These are phyloP conservation scores for Otus scops DNA, from an alignment of 2,797 vertebrate genomes.

Conservation along the genomic window DNA sequence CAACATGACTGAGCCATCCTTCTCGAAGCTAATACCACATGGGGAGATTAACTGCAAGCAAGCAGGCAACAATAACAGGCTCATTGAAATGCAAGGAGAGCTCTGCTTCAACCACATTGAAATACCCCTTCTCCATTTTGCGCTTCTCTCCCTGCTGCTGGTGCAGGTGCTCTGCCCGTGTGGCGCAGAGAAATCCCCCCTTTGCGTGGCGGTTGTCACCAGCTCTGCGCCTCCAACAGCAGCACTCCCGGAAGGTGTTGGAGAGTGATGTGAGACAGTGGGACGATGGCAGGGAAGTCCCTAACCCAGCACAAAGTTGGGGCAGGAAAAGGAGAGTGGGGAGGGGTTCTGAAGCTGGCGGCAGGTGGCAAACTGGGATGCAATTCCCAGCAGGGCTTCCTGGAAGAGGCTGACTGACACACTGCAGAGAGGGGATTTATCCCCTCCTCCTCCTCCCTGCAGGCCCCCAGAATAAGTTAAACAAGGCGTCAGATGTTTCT, in stretches of 20 bases:
- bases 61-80: neutral
- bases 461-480: conserved; percentile 16
- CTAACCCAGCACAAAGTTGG: neutral
- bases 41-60: neutral
- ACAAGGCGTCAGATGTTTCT: conserved; percentile 39
- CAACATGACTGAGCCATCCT: neutral
- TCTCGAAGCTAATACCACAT: neutral
- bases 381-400: neutral
- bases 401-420: neutral
- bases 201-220: rapidly evolving
- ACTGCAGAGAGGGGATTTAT: neutral
- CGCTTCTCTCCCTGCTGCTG: neutral
- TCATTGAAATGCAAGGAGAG: conserved; percentile 33
- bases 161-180: rapidly evolving
- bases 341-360: neutral
- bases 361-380: neutral
- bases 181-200: rapidly evolving
- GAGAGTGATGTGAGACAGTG: neutral
- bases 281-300: neutral
- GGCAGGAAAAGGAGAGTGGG: neutral
- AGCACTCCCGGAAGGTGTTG: rapidly evolving
- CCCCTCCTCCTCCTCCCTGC: neutral
- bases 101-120: neutral
- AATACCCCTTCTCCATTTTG: neutral
- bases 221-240: rapidly evolving